Evolutionary conservation across 2,888 invertebrate species (phyloP).

Genomic region (Labia minor): DNA sequence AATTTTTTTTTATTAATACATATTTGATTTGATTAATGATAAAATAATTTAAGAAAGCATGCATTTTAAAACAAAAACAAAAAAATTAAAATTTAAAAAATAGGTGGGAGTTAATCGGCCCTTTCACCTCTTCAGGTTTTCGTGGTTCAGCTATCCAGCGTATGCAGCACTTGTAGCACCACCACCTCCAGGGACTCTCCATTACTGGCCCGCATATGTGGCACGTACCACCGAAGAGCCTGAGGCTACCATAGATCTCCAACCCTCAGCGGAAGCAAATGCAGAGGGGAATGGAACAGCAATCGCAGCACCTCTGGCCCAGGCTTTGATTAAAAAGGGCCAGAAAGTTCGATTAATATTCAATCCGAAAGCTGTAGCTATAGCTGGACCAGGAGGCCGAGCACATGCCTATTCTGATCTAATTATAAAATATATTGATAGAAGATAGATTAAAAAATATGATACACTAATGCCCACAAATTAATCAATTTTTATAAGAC

Average conservation of each 20-base stretch:
- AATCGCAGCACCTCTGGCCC: constrained; percentile 56
- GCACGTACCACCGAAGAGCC: not conserved
- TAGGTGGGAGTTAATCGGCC: not conserved
- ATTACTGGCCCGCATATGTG: not conserved
- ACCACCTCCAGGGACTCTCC: not conserved
- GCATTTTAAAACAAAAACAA: constrained; percentile 19
- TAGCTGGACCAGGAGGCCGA: constrained; percentile 63
- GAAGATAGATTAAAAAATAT: too few relatives aligned
- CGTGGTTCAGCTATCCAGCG: not conserved
- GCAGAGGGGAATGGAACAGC: constrained; percentile 56
- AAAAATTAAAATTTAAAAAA: constrained; percentile 18
- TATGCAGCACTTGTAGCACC: constrained; percentile 1
- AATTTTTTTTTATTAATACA: too few relatives aligned
- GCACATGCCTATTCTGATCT: constrained; percentile 67
- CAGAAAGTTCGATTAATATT: constrained; percentile 52
- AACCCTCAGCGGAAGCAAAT: constrained; percentile 54
- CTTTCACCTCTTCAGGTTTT: not conserved
- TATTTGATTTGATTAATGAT: too few relatives aligned
- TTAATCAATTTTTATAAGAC: too few relatives aligned
- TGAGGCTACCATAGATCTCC: constrained; percentile 39
- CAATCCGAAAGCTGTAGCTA: constrained; percentile 56
- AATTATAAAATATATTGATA: constrained; percentile 33
- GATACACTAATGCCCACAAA: too few relatives aligned
- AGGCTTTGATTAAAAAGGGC: constrained; percentile 50
- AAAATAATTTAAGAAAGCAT: too few relatives aligned